Evolutionary conservation across 2,113 vertebrate species (phyloP).

Genomic region (Megaceryle maxima): DNA sequence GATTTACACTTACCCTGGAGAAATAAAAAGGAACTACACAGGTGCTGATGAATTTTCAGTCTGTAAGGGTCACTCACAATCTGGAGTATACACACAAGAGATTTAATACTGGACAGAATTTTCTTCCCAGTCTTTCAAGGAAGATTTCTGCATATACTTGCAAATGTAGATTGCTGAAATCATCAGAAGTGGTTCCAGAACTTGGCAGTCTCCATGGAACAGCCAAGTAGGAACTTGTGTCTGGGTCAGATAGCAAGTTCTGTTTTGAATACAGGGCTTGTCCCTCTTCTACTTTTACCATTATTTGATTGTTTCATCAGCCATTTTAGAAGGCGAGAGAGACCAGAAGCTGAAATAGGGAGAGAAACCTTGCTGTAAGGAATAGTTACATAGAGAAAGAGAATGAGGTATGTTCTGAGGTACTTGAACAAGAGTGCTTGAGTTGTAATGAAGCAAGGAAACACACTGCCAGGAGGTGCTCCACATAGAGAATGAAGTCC

Average conservation of each 20-base stretch:
- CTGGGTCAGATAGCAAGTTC: background rate
- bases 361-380: background rate
- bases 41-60: background rate
- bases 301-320: background rate
- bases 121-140: constrained; percentile 15
- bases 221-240: background rate
- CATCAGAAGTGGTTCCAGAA: constrained; percentile 5
- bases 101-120: background rate
- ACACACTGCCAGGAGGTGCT: background rate
- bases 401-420: background rate
- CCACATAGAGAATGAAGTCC: background rate
- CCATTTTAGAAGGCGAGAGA: background rate
- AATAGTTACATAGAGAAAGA: background rate
- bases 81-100: background rate
- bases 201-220: background rate
- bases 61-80: background rate
- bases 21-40: background rate
- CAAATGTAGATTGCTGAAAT: background rate
- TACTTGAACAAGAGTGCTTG: background rate
- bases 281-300: background rate
- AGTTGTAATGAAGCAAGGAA: background rate
- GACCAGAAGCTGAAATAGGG: background rate
- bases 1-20: background rate
- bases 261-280: background rate
- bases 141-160: constrained; percentile 13